phyloP scores from a whole-genome alignment of 2,113 vertebrate genomes.

The Turdus rufiventris region DNA sequence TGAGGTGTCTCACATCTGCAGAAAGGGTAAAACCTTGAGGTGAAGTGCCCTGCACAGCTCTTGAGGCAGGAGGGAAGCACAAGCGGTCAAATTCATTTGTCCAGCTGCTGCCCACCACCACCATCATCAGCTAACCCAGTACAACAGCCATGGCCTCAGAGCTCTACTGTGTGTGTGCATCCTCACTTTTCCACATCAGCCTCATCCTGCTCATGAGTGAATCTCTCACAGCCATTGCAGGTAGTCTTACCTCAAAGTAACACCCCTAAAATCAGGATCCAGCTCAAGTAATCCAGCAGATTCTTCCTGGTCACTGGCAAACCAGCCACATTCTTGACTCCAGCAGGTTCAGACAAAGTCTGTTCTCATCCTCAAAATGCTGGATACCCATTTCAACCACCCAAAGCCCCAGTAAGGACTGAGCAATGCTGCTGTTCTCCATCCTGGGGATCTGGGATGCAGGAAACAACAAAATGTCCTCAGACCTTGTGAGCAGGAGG shows the following conservation, averaged over 20 bases:
- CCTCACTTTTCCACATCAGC: background rate
- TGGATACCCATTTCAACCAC: background rate
- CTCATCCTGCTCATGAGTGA: background rate
- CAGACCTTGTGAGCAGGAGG: fast-evolving
- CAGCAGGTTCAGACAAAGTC: background rate
- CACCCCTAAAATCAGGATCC: background rate
- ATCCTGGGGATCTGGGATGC: fast-evolving
- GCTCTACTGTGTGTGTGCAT: fast-evolving
- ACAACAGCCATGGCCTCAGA: background rate
- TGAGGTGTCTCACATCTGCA: background rate
- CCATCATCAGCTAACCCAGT: background rate
- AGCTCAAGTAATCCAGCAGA: background rate
- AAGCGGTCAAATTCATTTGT: background rate
- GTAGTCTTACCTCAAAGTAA: background rate
- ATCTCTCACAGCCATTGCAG: background rate
- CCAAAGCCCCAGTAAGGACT: background rate
- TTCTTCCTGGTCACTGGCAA: background rate
- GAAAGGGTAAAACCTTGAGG: background rate
- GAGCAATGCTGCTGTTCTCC: background rate
- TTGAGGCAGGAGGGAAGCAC: background rate
- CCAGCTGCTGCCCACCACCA: background rate
- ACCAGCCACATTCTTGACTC: background rate
- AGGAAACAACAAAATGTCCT: background rate
- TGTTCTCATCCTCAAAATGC: fast-evolving
- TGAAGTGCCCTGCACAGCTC: fast-evolving